These are phyloP conservation scores for Pogonognathellus flavescens DNA, from an alignment of 1,140 invertebrate genomes.

Conservation along the genomic window DNA sequence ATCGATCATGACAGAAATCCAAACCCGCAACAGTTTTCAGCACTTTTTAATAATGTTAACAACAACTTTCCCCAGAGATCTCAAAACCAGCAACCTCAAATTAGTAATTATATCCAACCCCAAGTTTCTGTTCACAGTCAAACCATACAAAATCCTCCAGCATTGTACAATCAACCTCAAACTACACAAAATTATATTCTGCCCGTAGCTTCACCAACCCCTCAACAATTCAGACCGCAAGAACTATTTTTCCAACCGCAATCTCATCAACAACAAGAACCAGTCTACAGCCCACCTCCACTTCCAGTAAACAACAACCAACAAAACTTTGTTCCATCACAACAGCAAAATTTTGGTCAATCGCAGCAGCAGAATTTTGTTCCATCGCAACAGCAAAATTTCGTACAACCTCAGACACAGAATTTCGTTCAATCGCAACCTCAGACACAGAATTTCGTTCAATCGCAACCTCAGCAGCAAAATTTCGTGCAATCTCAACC, in stretches of 20 bases:
- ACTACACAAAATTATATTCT: constrained; percentile 12
- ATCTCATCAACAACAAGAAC: constrained; percentile 44
- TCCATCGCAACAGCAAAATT: background rate
- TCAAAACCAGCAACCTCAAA: constrained; percentile 21
- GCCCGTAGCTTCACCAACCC: background rate
- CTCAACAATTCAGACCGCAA: constrained; percentile 11
- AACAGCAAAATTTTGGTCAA: constrained; percentile 16
- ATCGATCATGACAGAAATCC: constrained; percentile 17
- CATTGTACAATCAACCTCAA: background rate
- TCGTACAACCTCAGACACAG: background rate
- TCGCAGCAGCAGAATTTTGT: background rate
- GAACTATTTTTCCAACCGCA: constrained; percentile 15
- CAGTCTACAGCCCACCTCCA: background rate
- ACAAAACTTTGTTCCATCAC: background rate
- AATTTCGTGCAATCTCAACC: background rate
- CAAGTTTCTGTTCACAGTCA: background rate
- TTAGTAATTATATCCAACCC: constrained; percentile 30
- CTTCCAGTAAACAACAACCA: background rate
- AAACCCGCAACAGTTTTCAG: constrained; percentile 28
- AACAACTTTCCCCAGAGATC: constrained; percentile 10
- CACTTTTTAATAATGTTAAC: background rate
- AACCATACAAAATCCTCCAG: background rate
- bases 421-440: background rate
- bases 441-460: constrained; percentile 11
- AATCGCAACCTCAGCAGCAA: background rate